Conservation (phyloP, 2,113 vertebrate genomes). For the Tenrec ecaudatus region DNA sequence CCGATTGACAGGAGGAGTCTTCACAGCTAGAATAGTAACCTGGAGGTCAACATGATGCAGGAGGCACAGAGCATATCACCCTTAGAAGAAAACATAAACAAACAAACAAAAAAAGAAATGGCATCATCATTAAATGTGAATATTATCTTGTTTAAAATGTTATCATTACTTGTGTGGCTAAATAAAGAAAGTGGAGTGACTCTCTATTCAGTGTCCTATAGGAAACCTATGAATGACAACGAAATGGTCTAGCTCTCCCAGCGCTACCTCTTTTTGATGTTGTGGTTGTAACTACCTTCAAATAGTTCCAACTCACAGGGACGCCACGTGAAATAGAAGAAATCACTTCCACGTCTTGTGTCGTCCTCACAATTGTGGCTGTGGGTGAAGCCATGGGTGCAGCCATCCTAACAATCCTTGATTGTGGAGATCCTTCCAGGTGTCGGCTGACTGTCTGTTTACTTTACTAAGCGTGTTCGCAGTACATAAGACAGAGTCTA, state of each 20-base stretch:
- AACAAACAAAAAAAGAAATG: no score
- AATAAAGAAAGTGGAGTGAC: neutral
- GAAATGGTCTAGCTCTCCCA: neutral
- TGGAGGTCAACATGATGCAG: neutral
- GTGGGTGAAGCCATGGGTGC: neutral
- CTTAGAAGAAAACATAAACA: neutral
- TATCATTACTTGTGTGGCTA: neutral
- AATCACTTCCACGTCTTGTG: neutral
- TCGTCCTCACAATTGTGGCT: neutral
- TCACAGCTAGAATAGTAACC: neutral
- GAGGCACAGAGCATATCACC: neutral
- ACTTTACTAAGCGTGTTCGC: neutral
- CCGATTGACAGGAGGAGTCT: neutral
- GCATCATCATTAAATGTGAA: neutral
- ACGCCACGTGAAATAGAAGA: neutral
- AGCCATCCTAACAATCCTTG: neutral
- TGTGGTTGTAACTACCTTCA: neutral
- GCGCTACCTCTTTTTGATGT: neutral
- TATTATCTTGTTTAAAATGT: neutral
- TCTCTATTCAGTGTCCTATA: neutral
- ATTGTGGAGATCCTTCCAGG: neutral
- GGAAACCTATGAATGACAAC: neutral
- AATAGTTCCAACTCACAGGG: neutral
- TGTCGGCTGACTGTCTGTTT: neutral
- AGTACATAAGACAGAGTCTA: neutral